Evolutionary conservation across 2,797 vertebrate genomes (phyloP).

Genomic region (Triplophysa yarkandensis): DNA sequence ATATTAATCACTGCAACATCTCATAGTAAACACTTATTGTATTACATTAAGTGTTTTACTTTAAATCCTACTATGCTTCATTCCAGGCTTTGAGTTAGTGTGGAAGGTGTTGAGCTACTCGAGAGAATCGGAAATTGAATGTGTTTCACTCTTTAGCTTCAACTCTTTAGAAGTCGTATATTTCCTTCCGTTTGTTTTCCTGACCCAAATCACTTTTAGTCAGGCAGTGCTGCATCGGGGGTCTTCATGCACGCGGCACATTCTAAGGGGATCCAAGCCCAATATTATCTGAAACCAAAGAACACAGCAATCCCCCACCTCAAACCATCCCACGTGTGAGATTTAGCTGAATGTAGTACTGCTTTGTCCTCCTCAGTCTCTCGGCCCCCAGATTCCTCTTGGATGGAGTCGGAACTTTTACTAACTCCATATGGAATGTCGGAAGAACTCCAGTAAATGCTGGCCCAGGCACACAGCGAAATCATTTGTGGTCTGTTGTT

Average conservation of each 20-base stretch:
- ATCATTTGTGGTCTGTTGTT: constrained; percentile 75
- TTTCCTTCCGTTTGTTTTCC: constrained; percentile 65
- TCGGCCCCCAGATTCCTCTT: constrained; percentile 69
- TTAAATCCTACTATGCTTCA: constrained; percentile 15
- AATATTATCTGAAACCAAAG: constrained; percentile 78
- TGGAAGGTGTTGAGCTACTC: constrained; percentile 3
- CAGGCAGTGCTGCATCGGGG: constrained; percentile 55
- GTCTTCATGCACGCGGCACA: constrained; percentile 63
- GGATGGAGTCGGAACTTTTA: constrained; percentile 72
- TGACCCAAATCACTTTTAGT: constrained; percentile 46
- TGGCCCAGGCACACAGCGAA: constrained; percentile 75
- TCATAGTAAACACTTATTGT: constrained; percentile 2
- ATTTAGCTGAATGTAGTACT: constrained; percentile 63
- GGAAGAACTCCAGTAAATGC: constrained; percentile 76
- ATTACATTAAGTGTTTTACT: constrained; percentile 50
- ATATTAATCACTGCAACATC: not conserved
- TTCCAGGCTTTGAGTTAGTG: constrained; percentile 14
- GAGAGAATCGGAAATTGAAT: constrained; percentile 48
- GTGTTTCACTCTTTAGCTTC: constrained; percentile 56
- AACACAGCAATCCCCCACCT: constrained; percentile 38
- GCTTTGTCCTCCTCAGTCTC: constrained; percentile 59
- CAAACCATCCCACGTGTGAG: constrained; percentile 52
- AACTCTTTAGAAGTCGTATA: constrained; percentile 49
- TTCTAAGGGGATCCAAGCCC: constrained; percentile 70
- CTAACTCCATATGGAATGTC: constrained; percentile 80